phyloP scores from a whole-genome alignment of 2,888 invertebrate genomes.

The Synanthedon andrenaeformis region DNA sequence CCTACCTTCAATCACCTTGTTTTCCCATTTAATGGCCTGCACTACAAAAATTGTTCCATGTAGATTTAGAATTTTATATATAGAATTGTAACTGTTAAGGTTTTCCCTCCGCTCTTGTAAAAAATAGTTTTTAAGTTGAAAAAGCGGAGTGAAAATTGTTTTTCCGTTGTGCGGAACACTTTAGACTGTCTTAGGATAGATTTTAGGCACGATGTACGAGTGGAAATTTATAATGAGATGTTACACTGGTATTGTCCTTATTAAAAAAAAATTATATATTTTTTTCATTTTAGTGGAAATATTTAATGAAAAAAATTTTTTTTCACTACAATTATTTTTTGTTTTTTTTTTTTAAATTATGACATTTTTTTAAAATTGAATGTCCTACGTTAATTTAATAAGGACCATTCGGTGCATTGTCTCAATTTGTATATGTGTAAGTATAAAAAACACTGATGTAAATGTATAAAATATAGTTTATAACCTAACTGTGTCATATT shows the following conservation, averaged over 20 bases:
- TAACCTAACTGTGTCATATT: conserved; percentile 70
- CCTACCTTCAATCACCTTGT: neutral
- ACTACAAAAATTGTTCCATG: conserved; percentile 52
- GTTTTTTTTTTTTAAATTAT: too few relatives aligned
- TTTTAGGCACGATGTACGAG: conserved; percentile 55
- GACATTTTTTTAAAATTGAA: too few relatives aligned
- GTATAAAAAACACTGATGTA: conserved; percentile 54
- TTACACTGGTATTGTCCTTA: conserved; percentile 33
- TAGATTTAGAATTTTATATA: conserved; percentile 26
- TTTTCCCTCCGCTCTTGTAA: conserved; percentile 53
- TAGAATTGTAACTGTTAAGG: conserved; percentile 20
- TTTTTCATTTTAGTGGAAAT: neutral
- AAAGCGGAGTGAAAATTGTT: conserved; percentile 47
- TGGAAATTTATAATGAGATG: conserved; percentile 38
- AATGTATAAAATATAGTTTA: conserved; percentile 58
- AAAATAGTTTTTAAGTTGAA: conserved; percentile 45
- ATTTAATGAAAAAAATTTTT: too few relatives aligned
- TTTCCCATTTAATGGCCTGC: conserved; percentile 36
- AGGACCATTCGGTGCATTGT: conserved; percentile 34
- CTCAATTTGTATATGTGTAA: conserved; percentile 60
- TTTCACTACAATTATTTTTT: too few relatives aligned
- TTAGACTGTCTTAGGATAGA: conserved; percentile 68
- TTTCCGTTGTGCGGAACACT: conserved; percentile 67
- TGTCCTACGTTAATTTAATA: conserved; percentile 1
- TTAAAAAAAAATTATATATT: conserved; percentile 1